These are phyloP conservation scores for Eospalax fontanierii DNA, from an alignment of 2,797 vertebrate genomes.

Conservation along the genomic window DNA sequence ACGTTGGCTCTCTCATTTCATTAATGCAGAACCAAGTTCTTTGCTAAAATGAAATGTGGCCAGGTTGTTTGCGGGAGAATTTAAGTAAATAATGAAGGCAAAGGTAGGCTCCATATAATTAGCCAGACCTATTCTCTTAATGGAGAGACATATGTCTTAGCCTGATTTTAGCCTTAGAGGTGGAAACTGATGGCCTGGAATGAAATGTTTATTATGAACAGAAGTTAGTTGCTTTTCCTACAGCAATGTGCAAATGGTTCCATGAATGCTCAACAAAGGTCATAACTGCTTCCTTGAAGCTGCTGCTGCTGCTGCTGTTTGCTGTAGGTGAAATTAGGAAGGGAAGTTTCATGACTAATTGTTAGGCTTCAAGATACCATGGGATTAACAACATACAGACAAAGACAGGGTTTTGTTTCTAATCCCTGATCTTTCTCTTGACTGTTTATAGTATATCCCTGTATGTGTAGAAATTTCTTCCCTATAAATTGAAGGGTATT, in stretches of 20 bases:
- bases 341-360: background rate
- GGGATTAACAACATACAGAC: background rate
- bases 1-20: background rate
- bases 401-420: background rate
- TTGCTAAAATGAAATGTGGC: background rate
- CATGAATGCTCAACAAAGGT: background rate
- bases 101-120: background rate
- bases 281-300: background rate
- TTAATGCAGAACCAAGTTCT: background rate
- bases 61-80: background rate
- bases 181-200: background rate
- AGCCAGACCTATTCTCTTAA: background rate
- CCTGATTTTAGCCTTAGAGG: background rate
- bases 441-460: background rate
- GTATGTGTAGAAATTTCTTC: background rate
- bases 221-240: background rate
- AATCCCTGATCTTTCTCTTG: background rate
- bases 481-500: background rate
- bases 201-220: background rate
- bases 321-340: background rate
- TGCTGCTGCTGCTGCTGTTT: too few species aligned
- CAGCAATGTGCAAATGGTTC: background rate
- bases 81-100: background rate
- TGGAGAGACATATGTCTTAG: background rate
- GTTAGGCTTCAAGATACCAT: rapidly evolving